phyloP scores from a whole-genome alignment of 2,113 vertebrate species.

The Parus major region DNA sequence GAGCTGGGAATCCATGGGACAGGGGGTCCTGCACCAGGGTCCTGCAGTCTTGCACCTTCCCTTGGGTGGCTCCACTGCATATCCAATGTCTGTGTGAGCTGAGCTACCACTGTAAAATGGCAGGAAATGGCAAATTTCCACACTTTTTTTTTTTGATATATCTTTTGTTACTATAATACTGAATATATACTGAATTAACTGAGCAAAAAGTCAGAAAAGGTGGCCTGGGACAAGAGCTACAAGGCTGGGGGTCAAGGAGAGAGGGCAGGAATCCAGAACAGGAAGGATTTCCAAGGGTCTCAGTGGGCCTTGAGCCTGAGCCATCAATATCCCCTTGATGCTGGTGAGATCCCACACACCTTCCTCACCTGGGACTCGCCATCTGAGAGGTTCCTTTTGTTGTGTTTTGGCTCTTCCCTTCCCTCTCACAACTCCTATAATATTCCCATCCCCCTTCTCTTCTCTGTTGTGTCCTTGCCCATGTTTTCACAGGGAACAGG shows the following conservation, averaged over 20 bases:
- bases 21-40: background rate
- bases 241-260: background rate
- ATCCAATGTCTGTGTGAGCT: accelerated
- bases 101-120: background rate
- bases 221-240: background rate
- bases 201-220: background rate
- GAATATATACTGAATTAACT: background rate
- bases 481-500: background rate
- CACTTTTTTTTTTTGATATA: background rate
- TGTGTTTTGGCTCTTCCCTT: background rate
- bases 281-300: background rate
- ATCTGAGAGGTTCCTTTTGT: background rate
- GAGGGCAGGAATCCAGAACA: background rate
- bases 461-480: background rate
- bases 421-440: background rate
- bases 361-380: background rate
- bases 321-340: no score
- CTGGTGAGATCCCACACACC: background rate
- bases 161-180: background rate
- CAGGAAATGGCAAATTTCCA: background rate
- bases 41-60: background rate
- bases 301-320: background rate
- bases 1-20: background rate
- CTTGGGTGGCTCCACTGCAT: background rate
- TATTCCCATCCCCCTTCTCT: background rate